phyloP scores from a whole-genome alignment of 2,797 vertebrate genomes.

The Cercopithecus neglectus region DNA sequence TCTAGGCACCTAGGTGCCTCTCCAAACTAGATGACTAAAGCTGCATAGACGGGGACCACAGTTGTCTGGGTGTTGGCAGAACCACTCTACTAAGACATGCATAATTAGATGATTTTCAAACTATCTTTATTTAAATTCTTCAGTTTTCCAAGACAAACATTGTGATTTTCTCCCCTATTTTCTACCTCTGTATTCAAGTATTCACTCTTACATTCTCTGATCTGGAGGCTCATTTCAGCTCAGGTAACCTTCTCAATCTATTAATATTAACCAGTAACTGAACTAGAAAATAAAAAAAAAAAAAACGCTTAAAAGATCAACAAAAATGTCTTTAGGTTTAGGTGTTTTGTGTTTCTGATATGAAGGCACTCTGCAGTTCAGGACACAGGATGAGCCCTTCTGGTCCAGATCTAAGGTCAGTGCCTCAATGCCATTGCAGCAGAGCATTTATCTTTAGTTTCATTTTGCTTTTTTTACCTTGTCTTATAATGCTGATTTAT shows the following conservation, averaged over 20 bases:
- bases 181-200: not conserved
- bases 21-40: not conserved
- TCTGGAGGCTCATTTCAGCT: not conserved
- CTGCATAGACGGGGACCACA: not conserved
- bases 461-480: conserved; percentile 16
- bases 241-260: not conserved
- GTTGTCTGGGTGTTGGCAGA: not conserved
- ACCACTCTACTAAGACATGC: not conserved
- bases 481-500: conserved; percentile 61
- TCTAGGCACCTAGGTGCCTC: not conserved
- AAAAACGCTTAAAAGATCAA: not conserved
- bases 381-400: not conserved
- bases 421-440: not conserved
- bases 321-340: not conserved
- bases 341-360: not conserved
- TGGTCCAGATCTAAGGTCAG: not conserved
- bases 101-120: not conserved
- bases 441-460: conserved; percentile 23
- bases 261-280: not conserved
- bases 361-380: not conserved
- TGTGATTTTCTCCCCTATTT: not conserved
- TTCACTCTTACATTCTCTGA: not conserved
- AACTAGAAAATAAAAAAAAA: not conserved
- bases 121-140: not conserved
- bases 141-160: not conserved